Evolutionary conservation across 2,113 vertebrate genomes (phyloP).

Genomic region (Dasyornis broadbenti): DNA sequence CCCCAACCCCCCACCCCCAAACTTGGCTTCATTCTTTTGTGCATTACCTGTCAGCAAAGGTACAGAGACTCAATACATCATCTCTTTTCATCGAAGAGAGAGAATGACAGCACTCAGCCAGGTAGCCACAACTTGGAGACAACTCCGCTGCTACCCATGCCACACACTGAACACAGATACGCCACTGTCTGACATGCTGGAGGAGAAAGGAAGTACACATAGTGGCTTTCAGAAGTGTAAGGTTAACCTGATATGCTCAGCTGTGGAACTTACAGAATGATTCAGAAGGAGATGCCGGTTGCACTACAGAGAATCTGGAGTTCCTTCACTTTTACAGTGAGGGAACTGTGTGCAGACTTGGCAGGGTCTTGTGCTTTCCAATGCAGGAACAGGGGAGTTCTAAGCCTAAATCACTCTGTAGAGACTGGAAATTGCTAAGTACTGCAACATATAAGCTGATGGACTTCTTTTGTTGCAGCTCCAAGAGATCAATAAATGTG

Average conservation of each 20-base stretch:
- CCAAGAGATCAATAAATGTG: not conserved
- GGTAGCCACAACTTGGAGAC: not conserved
- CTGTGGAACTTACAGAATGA: not conserved
- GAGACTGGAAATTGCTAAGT: not conserved
- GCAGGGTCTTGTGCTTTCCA: not conserved
- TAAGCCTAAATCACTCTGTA: not conserved
- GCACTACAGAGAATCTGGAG: not conserved
- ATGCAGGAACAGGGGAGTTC: not conserved
- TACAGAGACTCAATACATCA: not conserved
- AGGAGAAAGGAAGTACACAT: not conserved
- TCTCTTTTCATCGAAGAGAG: not conserved
- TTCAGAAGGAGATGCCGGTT: not conserved
- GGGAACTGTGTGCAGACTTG: not conserved
- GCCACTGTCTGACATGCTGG: not conserved
- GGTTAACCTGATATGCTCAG: not conserved
- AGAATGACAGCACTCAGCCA: not conserved
- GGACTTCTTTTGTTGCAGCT: not conserved
- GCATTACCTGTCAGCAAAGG: not conserved
- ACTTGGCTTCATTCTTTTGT: not conserved
- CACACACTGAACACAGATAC: not conserved
- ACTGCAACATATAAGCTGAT: not conserved
- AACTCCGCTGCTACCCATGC: not conserved
- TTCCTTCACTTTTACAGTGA: not conserved
- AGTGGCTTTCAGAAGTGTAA: not conserved
- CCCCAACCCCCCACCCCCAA: rapidly evolving